Conservation (phyloP, 2,113 vertebrate species). For the Dendropsophus ebraccatus region DNA sequence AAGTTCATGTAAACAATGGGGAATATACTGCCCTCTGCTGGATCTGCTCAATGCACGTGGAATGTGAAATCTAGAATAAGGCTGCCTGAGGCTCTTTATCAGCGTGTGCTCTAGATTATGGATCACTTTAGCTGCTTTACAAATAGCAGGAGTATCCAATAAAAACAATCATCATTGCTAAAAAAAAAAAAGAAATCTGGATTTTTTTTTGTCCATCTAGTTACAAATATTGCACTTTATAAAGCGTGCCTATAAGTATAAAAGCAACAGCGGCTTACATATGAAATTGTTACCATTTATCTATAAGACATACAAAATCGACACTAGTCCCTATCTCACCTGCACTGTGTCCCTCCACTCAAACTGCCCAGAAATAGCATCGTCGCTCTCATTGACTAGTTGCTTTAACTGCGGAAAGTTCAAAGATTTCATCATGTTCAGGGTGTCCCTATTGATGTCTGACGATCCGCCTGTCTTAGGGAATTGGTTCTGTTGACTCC, state of each 20-base stretch:
- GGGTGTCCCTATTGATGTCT: constrained; percentile 81
- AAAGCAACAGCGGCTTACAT: neutral
- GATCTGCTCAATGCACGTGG: neutral
- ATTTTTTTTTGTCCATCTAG: neutral
- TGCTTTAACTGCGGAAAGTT: constrained; percentile 70
- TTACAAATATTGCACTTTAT: constrained; percentile 26
- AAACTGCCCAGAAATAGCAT: constrained; percentile 61
- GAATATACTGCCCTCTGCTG: constrained; percentile 38
- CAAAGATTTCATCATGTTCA: constrained; percentile 81
- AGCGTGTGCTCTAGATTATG: neutral
- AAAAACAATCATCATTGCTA: neutral
- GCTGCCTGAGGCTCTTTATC: neutral
- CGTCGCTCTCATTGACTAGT: constrained; percentile 66
- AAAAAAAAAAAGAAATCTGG: too few relatives aligned
- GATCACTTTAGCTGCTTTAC: neutral
- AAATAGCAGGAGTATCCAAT: neutral
- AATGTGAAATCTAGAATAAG: constrained; percentile 3
- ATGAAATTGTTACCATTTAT: neutral
- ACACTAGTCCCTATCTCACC: constrained; percentile 66
- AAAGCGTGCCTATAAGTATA: neutral
- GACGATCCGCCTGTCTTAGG: constrained; percentile 83
- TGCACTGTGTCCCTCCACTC: constrained; percentile 71
- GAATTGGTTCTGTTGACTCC: constrained; percentile 80
- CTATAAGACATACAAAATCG: neutral
- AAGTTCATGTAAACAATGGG: constrained; percentile 1